Conservation (phyloP, 1,140 invertebrate genomes). For the Pachypeltis micranthus region DNA sequence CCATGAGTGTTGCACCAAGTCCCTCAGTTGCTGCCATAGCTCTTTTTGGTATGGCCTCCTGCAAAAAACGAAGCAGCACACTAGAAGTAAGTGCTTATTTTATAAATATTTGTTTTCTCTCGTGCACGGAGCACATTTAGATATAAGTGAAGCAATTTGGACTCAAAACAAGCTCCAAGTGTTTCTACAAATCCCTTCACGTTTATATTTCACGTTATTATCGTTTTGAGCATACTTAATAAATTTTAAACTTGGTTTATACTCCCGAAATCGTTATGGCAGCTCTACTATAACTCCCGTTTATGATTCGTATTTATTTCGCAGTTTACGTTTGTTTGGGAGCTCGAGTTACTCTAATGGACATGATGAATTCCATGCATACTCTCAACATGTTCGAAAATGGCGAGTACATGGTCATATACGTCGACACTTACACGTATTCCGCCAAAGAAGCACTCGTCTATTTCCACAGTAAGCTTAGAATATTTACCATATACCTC, state of each 20-base stretch:
- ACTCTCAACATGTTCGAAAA: slow-evolving; percentile 71
- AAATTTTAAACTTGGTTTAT: no score
- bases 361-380: slow-evolving; percentile 85
- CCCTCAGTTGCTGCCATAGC: slow-evolving; percentile 55
- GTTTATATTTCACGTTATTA: no score
- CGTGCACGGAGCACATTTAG: neutral
- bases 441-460: slow-evolving; percentile 58
- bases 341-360: slow-evolving; percentile 60
- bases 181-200: neutral
- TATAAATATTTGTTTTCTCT: slow-evolving; percentile 1
- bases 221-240: no score
- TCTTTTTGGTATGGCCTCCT: slow-evolving; percentile 75
- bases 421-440: slow-evolving; percentile 82
- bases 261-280: no score
- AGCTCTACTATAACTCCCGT: neutral
- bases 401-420: slow-evolving; percentile 91
- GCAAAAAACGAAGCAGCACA: slow-evolving; percentile 75
- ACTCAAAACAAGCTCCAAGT: no score
- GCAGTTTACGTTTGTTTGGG: slow-evolving; percentile 89
- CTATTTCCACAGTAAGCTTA: slow-evolving; percentile 79
- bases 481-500: slow-evolving; percentile 44
- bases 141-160: no score
- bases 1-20: slow-evolving; percentile 60
- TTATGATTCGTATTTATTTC: slow-evolving; percentile 33
- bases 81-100: slow-evolving; percentile 78